Conservation (phyloP, 2,797 vertebrate species). For the Notamacropus eugenii region DNA sequence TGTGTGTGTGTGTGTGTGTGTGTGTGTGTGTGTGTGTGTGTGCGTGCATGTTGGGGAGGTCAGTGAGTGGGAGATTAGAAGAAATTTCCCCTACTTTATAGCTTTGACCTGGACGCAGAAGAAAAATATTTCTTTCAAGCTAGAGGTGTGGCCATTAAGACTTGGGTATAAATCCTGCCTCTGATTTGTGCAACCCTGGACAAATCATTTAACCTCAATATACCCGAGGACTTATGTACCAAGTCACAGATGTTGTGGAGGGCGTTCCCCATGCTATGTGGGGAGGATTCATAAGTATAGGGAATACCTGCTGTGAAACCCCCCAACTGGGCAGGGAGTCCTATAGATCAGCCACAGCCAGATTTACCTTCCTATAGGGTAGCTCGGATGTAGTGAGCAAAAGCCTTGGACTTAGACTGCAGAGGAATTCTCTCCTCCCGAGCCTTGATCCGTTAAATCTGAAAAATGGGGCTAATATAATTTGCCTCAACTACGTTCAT, state of each 20-base stretch:
- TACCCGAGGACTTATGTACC: background rate
- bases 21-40: too few species aligned
- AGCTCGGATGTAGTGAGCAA: background rate
- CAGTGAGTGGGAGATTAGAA: background rate
- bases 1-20: too few species aligned
- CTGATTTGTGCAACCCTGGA: background rate
- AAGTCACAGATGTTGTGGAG: background rate
- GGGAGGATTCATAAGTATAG: background rate
- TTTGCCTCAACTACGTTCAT: background rate
- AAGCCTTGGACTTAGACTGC: background rate
- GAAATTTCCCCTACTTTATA: background rate
- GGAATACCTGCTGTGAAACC: background rate
- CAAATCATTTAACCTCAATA: background rate
- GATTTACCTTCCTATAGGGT: background rate
- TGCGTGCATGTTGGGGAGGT: too few species aligned
- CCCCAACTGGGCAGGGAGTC: background rate
- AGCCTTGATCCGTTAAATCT: background rate
- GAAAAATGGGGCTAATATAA: background rate
- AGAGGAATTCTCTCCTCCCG: background rate
- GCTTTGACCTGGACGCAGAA: background rate
- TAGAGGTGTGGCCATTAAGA: background rate
- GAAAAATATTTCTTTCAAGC: background rate
- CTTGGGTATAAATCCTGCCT: background rate
- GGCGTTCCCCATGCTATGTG: background rate
- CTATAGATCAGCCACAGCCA: background rate